Conservation (phyloP, 2,888 invertebrate genomes). For the Tipula helvola region DNA sequence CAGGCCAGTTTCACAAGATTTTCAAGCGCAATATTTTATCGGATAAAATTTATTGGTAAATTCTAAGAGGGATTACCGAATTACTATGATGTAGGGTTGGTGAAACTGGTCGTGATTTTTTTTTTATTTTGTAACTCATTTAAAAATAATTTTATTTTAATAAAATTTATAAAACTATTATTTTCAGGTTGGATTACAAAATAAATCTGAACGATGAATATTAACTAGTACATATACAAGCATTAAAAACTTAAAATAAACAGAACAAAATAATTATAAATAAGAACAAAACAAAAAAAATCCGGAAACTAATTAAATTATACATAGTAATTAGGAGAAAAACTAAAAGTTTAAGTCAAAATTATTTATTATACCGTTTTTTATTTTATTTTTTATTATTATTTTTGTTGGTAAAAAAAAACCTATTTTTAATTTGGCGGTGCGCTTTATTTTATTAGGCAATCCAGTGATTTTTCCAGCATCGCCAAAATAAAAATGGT, state of each 20-base stretch:
- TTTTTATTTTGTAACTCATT: not conserved
- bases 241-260: not conserved
- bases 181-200: not conserved
- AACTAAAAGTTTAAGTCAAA: not conserved
- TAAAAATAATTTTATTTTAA: not conserved
- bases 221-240: not conserved
- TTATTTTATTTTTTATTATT: not conserved
- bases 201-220: not conserved
- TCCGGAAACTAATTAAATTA: not conserved
- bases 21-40: not conserved
- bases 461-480: not conserved
- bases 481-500: not conserved
- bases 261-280: not conserved
- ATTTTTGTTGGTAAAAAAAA: not conserved
- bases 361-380: not conserved
- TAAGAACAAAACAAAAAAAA: not conserved
- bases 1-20: not conserved
- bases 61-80: no score
- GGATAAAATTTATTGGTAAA: no score
- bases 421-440: not conserved
- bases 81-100: not conserved
- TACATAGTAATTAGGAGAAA: not conserved
- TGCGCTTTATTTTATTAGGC: not conserved
- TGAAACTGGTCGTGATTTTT: not conserved
- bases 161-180: not conserved